Evolutionary conservation across 2,888 invertebrate genomes (phyloP).

Genomic region (Tiliacea aurago): DNA sequence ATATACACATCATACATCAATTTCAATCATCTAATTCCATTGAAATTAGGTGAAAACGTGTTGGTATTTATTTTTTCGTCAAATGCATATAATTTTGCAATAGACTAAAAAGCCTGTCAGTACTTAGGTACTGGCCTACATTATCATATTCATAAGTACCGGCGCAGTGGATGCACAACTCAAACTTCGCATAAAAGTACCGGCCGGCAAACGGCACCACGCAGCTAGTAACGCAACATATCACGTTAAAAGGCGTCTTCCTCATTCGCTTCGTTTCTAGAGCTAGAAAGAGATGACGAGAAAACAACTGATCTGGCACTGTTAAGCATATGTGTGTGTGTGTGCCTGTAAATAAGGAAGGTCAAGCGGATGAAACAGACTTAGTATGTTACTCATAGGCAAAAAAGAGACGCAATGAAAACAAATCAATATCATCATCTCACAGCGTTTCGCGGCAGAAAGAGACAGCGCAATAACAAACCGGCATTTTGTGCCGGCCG

Average conservation of each 20-base stretch:
- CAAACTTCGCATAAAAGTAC: conserved; percentile 70
- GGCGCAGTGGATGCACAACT: conserved; percentile 54
- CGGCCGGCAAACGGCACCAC: conserved; percentile 68
- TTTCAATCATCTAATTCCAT: not conserved
- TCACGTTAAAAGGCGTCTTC: conserved; percentile 77
- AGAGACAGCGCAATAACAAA: conserved; percentile 89
- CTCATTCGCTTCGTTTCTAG: conserved; percentile 76
- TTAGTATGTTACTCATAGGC: conserved; percentile 78
- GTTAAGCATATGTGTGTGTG: conserved; percentile 68
- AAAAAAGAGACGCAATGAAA: conserved; percentile 90
- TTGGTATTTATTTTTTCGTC: not conserved
- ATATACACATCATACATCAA: too few relatives aligned
- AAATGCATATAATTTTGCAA: not conserved
- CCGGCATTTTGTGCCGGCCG: conserved; percentile 87
- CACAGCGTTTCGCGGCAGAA: conserved; percentile 83
- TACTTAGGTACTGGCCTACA: conserved; percentile 66
- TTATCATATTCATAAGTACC: conserved; percentile 67
- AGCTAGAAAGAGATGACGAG: conserved; percentile 87
- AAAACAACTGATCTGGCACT: conserved; percentile 87
- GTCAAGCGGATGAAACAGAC: conserved; percentile 83
- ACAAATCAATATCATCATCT: conserved; percentile 90
- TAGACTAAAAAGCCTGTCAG: conserved; percentile 42
- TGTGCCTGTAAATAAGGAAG: conserved; percentile 87
- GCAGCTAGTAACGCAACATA: conserved; percentile 69
- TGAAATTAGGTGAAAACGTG: not conserved